Conservation (phyloP, 2,113 vertebrate genomes). For the Gopherus evgoodei region DNA sequence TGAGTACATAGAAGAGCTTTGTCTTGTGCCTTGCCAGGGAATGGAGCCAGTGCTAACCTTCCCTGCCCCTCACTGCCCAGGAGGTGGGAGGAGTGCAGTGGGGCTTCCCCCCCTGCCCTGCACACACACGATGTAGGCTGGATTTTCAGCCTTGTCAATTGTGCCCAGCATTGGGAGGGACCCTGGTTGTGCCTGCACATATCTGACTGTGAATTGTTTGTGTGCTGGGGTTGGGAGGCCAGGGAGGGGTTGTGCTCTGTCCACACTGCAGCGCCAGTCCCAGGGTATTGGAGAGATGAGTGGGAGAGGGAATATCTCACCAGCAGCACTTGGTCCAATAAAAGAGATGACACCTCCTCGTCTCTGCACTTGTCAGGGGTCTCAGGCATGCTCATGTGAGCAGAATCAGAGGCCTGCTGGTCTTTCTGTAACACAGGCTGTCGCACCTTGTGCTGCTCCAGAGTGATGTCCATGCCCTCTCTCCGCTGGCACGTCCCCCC, state of each 20-base stretch:
- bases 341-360: background rate
- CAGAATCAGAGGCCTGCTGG: background rate
- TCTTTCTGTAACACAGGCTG: background rate
- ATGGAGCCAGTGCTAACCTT: fast-evolving
- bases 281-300: too few species aligned
- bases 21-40: background rate
- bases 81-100: too few species aligned
- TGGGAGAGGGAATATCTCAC: background rate
- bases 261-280: too few species aligned
- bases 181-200: background rate
- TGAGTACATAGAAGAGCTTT: background rate
- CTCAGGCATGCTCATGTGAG: background rate
- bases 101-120: fast-evolving
- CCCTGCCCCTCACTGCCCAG: background rate
- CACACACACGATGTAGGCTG: background rate
- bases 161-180: fast-evolving
- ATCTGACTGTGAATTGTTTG: background rate
- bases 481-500: background rate
- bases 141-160: fast-evolving
- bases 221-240: background rate
- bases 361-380: background rate
- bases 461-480: background rate
- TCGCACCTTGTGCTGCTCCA: too few species aligned
- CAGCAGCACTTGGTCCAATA: background rate
- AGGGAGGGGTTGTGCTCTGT: fast-evolving